Evolutionary conservation across 2,797 vertebrate species (phyloP).

Genomic region (Sphaeramia orbicularis): DNA sequence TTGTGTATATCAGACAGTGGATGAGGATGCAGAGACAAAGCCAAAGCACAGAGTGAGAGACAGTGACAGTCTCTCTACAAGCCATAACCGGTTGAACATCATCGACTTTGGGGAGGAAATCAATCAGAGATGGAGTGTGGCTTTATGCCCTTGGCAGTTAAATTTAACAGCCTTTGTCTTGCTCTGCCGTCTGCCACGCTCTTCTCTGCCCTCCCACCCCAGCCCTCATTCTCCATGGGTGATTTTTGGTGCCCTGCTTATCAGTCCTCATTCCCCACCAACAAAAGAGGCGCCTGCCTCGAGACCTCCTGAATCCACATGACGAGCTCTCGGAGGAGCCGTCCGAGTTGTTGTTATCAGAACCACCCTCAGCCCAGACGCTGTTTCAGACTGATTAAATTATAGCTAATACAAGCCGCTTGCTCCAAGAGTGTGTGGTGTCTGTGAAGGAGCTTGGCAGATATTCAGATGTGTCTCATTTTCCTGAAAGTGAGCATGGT

Average conservation of each 20-base stretch:
- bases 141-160: slow-evolving; percentile 67
- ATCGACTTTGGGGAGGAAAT: slow-evolving; percentile 73
- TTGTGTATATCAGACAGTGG: slow-evolving; percentile 11
- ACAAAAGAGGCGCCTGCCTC: slow-evolving; percentile 65
- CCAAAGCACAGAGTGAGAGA: slow-evolving; percentile 18
- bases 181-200: neutral
- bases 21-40: slow-evolving; percentile 27
- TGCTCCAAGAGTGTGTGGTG: slow-evolving; percentile 29
- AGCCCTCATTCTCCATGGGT: slow-evolving; percentile 51
- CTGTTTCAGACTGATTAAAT: slow-evolving; percentile 73
- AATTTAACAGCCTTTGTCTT: slow-evolving; percentile 74
- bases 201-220: neutral
- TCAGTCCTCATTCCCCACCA: slow-evolving; percentile 71
- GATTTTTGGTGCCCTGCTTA: slow-evolving; percentile 74
- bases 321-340: slow-evolving; percentile 66
- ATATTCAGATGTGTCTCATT: slow-evolving; percentile 41
- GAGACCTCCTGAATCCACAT: slow-evolving; percentile 64
- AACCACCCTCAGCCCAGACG: slow-evolving; percentile 55
- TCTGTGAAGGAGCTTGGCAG: slow-evolving; percentile 3
- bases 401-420: slow-evolving; percentile 67
- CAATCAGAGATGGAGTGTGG: slow-evolving; percentile 66
- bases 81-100: slow-evolving; percentile 52
- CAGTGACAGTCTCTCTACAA: slow-evolving; percentile 42
- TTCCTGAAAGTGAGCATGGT: slow-evolving; percentile 32
- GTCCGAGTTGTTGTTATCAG: slow-evolving; percentile 64